Evolutionary conservation across 1,140 invertebrate species (phyloP).

Genomic region (Ceratina calcarata): DNA sequence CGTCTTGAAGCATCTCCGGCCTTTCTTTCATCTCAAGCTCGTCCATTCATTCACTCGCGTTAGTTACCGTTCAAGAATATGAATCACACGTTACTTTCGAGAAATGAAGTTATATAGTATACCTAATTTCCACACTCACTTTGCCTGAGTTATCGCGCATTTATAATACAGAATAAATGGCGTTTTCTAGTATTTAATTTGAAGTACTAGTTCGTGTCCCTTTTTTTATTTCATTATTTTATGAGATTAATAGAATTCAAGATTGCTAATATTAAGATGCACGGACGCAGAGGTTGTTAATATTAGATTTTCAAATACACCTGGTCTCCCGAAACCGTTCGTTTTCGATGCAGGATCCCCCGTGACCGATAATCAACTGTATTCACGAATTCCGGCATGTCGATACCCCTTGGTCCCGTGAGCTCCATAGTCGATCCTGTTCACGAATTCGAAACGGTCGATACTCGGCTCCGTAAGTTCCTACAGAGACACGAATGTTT

Average conservation of each 20-base stretch:
- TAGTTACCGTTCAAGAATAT: constrained; percentile 23
- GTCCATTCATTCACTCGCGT: constrained; percentile 51
- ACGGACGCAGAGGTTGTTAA: background rate
- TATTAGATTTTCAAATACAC: background rate
- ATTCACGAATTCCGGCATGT: background rate
- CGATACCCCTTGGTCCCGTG: background rate
- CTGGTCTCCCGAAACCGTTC: background rate
- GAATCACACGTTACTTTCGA: constrained; percentile 16
- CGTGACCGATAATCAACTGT: background rate
- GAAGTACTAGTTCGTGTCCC: too few species aligned
- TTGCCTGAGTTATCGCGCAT: background rate
- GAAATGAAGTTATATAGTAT: constrained; percentile 40
- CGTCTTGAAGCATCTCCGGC: background rate
- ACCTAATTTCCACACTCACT: constrained; percentile 23
- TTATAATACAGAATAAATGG: too few species aligned
- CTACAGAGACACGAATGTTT: background rate
- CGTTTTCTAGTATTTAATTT: too few species aligned
- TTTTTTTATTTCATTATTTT: background rate
- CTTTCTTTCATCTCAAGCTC: constrained; percentile 42
- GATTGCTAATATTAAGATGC: background rate
- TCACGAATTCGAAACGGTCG: background rate
- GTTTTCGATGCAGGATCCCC: constrained; percentile 3
- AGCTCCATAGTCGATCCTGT: background rate
- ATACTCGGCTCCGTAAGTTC: background rate
- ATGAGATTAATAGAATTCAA: too few species aligned